Conservation (phyloP, 2,888 invertebrate genomes). For the Hofmannophila pseudospretella region DNA sequence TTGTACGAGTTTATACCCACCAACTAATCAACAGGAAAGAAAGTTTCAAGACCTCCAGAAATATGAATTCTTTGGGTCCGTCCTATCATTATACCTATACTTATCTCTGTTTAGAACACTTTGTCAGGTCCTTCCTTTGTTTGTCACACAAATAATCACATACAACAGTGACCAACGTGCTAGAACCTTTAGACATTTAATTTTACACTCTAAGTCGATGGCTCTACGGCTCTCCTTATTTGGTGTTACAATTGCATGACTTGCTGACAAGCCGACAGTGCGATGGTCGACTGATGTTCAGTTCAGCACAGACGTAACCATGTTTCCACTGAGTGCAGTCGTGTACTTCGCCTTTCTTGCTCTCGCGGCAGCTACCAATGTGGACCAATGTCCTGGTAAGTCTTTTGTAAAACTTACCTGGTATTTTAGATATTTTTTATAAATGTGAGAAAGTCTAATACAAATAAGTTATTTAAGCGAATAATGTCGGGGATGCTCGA, state of each 20-base stretch:
- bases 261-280: background rate
- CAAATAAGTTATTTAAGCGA: background rate
- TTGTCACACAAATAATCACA: no score
- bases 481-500: slow-evolving; percentile 17
- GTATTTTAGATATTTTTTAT: background rate
- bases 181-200: no score
- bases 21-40: no score
- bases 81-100: no score
- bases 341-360: slow-evolving; percentile 43
- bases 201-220: no score
- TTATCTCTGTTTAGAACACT: no score
- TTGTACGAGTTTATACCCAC: no score
- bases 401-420: slow-evolving; percentile 8
- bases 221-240: no score
- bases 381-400: slow-evolving; percentile 59
- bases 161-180: no score
- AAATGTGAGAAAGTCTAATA: background rate
- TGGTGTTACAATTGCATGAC: background rate
- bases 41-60: no score
- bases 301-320: slow-evolving; percentile 35
- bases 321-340: slow-evolving; percentile 45
- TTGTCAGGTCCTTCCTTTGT: no score
- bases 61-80: no score
- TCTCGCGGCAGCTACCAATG: slow-evolving; percentile 43
- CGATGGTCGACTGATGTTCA: background rate